A percentile compares a stretch with the other conserved stretches of the same genome.
phyloP scores from a whole-genome alignment of 1,140 invertebrate genomes.

The roundworm (Caenorhabditis elegans) region WBcel235 BX284606.5:4448501-4449000 shows the following conservation, averaged over 20 bases:
- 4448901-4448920: not conserved
- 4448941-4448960: slow-evolving; percentile 12
- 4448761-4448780: slow-evolving; percentile 26
- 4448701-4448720: not conserved
- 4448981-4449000: not conserved
- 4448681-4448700: not conserved
- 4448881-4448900: not conserved
- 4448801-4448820: slow-evolving; percentile 17
- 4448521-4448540: not conserved
- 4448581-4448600: not conserved
- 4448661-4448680: not conserved
- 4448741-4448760: too few relatives aligned
- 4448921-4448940: not conserved
- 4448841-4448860: not conserved
- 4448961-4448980: not conserved
- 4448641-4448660: slow-evolving; percentile 14
- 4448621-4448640: not conserved
- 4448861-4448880: not conserved
- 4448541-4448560: slow-evolving; percentile 6
- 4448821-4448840: not conserved
- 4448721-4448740: not conserved
- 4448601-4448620: not conserved
- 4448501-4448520: not conserved
- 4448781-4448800: not conserved
- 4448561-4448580: slow-evolving; percentile 22